Conservation (phyloP, 2,888 invertebrate species). For the Perizoma affinitatum region DNA sequence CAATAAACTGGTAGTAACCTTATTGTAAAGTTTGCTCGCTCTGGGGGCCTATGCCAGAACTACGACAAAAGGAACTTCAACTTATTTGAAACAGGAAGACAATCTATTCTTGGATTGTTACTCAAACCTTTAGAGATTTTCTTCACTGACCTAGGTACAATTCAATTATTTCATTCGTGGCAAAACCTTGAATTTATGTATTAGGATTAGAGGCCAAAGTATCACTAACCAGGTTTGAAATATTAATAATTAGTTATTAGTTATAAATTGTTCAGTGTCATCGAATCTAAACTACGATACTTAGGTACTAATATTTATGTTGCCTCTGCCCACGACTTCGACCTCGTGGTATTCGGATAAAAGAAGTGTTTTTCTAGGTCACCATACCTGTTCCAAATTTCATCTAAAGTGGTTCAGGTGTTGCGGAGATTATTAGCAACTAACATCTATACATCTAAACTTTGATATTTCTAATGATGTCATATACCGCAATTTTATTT, state of each 20-base stretch:
- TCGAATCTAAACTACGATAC: no score
- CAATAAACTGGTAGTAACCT: slow-evolving; percentile 45
- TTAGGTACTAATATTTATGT: no score
- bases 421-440: no score
- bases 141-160: slow-evolving; percentile 13
- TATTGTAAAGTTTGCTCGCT: slow-evolving; percentile 52
- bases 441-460: no score
- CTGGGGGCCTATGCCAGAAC: slow-evolving; percentile 48
- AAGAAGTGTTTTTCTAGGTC: no score
- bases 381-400: no score
- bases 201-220: slow-evolving; percentile 17
- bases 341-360: no score
- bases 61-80: slow-evolving; percentile 45
- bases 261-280: no score
- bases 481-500: no score
- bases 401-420: no score
- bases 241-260: neutral
- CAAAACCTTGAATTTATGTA: slow-evolving; percentile 27
- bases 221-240: slow-evolving; percentile 13
- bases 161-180: slow-evolving; percentile 31
- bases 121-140: slow-evolving; percentile 11
- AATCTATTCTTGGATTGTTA: slow-evolving; percentile 14
- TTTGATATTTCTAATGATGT: no score
- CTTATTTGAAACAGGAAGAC: slow-evolving; percentile 20
- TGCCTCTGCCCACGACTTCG: no score